Conservation (phyloP, 53 echinoderm and acorn worm genomes). For the Pentamera pediparva region DNA sequence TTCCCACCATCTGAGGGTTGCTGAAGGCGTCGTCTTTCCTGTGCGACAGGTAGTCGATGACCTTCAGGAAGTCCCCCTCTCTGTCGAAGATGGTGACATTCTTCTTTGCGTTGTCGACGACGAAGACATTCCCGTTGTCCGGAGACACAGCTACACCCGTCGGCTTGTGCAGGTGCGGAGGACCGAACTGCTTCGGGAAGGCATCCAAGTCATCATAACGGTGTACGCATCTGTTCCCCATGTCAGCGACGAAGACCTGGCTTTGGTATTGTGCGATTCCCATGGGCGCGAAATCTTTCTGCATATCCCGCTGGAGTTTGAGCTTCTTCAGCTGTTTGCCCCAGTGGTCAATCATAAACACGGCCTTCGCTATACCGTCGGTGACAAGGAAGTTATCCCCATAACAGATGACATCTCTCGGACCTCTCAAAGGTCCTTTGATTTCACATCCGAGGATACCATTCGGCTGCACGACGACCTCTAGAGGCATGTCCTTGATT, state of each 20-base stretch:
- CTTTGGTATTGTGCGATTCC: neutral
- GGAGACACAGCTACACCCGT: neutral
- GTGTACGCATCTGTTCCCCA: neutral
- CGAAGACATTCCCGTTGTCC: neutral
- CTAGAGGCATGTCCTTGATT: neutral
- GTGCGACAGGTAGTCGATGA: neutral
- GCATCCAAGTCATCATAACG: neutral
- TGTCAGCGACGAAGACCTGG: neutral
- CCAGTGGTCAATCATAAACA: neutral
- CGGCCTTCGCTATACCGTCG: neutral
- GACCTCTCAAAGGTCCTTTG: neutral
- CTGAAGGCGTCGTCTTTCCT: neutral
- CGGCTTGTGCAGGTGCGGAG: neutral
- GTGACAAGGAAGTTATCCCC: neutral
- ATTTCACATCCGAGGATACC: neutral
- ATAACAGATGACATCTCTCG: neutral
- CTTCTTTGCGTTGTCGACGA: neutral
- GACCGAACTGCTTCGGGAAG: neutral
- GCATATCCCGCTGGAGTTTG: neutral
- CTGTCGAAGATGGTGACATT: neutral
- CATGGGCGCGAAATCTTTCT: neutral
- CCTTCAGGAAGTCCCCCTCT: neutral
- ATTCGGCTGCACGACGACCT: neutral
- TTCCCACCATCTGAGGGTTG: neutral
- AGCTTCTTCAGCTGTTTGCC: neutral